These are phyloP conservation scores for Lepisosteus oculatus DNA, from an alignment of 2,113 vertebrate genomes.

Conservation along the genomic window DNA sequence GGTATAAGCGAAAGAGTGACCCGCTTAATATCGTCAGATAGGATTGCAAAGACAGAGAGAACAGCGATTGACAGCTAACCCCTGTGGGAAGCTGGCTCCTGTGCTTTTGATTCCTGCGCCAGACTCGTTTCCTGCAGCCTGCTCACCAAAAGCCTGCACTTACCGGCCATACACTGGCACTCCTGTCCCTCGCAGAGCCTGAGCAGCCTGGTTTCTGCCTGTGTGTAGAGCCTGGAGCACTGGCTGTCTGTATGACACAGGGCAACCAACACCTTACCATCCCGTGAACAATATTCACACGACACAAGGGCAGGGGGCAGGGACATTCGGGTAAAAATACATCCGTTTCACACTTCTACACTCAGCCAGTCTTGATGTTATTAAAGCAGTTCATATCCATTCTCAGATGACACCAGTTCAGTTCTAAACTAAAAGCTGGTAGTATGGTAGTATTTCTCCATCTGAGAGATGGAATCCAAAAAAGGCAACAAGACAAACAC, in stretches of 20 bases:
- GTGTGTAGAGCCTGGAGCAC: slow-evolving; percentile 69
- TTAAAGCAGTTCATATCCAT: too few relatives aligned
- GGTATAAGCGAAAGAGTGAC: not conserved
- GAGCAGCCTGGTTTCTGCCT: slow-evolving; percentile 66
- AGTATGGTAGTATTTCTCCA: too few relatives aligned
- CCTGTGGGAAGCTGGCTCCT: too few relatives aligned
- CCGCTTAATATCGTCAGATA: not conserved
- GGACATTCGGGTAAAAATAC: too few relatives aligned
- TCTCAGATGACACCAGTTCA: too few relatives aligned
- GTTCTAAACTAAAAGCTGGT: too few relatives aligned
- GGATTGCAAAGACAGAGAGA: not conserved
- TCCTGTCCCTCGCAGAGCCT: slow-evolving; percentile 73
- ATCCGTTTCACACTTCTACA: not conserved
- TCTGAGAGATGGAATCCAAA: too few relatives aligned
- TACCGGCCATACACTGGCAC: slow-evolving; percentile 90
- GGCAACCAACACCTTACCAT: too few relatives aligned
- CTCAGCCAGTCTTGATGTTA: slow-evolving; percentile 44
- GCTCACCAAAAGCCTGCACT: slow-evolving; percentile 3
- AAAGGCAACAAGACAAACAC: too few relatives aligned
- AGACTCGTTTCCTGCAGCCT: not conserved
- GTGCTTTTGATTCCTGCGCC: not conserved
- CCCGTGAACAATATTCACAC: too few relatives aligned
- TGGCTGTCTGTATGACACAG: slow-evolving; percentile 63
- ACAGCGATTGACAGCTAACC: not conserved
- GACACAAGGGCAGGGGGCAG: too few relatives aligned